Evolutionary conservation across 1,140 invertebrate species (phyloP).

Genomic region (Atopsyche davidsoni): DNA sequence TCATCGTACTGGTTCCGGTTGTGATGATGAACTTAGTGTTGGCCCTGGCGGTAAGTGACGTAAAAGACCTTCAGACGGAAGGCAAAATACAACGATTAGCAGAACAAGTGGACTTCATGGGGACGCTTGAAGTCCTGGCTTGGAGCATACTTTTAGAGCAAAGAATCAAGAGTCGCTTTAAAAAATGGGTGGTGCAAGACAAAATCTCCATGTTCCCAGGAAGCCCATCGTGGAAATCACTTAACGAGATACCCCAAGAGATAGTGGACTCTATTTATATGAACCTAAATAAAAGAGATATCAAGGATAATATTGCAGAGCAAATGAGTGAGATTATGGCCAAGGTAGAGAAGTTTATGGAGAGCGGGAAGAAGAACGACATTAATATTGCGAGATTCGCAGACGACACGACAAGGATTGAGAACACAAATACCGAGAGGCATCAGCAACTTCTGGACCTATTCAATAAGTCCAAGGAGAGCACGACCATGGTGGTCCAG

Average conservation of each 20-base stretch:
- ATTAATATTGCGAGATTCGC: too few relatives aligned
- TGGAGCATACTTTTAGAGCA: constrained; percentile 15
- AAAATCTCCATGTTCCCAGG: constrained; percentile 21
- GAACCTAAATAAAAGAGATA: constrained; percentile 8
- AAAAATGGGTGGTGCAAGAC: constrained; percentile 2
- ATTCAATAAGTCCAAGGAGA: too few relatives aligned
- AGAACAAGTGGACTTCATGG: constrained; percentile 45
- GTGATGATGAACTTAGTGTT: constrained; percentile 59
- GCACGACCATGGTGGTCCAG: too few relatives aligned
- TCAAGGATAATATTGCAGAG: constrained; percentile 4
- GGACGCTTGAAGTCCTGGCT: constrained; percentile 40
- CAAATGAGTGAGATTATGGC: constrained; percentile 2
- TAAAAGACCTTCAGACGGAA: constrained; percentile 50
- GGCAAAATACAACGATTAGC: constrained; percentile 45
- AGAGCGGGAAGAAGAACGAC: too few relatives aligned
- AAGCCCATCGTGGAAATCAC: constrained; percentile 19
- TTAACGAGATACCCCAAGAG: constrained; percentile 4
- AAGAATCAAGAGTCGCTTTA: too few relatives aligned
- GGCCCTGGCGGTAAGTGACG: constrained; percentile 59
- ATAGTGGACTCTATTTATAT: constrained; percentile 8
- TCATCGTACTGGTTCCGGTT: constrained; percentile 56
- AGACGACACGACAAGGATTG: too few relatives aligned
- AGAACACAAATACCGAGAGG: too few relatives aligned
- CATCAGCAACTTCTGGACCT: too few relatives aligned
- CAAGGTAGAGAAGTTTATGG: too few relatives aligned